A percentile compares a stretch with the other conserved stretches of the same genome.
Conservation (phyloP, 2,888 invertebrate species). For the Melanophora roralis region DNA sequence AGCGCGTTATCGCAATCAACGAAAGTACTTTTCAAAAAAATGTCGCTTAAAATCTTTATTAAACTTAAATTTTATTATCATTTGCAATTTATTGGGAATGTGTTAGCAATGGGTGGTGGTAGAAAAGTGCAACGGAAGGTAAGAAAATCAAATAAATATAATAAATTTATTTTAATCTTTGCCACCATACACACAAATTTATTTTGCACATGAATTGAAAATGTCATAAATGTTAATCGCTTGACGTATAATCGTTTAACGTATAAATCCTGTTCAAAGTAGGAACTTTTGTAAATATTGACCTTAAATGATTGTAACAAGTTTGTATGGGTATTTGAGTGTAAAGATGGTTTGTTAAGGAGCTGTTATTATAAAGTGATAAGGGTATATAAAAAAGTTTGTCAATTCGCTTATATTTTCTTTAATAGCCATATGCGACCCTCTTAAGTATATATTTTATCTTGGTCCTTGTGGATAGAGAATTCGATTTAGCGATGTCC, state of each 20-base stretch:
- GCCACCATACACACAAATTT: constrained; percentile 19
- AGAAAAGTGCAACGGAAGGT: not conserved
- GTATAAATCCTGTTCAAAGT: constrained; percentile 58
- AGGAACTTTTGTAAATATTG: constrained; percentile 51
- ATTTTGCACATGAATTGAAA: constrained; percentile 6
- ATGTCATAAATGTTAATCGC: constrained; percentile 58
- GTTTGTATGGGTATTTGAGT: not conserved
- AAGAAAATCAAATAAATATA: constrained; percentile 36
- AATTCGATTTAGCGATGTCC: too few species aligned
- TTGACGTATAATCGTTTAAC: constrained; percentile 55
- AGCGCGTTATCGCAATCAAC: constrained; percentile 28
- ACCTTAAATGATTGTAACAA: not conserved
- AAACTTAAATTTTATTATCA: not conserved
- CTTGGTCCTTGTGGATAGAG: too few species aligned
- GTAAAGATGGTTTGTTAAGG: not conserved
- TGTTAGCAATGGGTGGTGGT: not conserved
- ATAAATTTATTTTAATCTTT: constrained; percentile 55
- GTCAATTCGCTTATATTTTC: too few species aligned
- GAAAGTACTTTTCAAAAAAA: constrained; percentile 21
- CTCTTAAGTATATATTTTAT: too few species aligned
- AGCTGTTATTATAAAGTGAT: not conserved
- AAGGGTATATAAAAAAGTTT: too few species aligned
- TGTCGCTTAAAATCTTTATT: constrained; percentile 5
- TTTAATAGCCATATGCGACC: too few species aligned
- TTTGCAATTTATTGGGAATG: not conserved